Conservation (phyloP, 2,888 invertebrate genomes). For the Drosophila greeni region DNA sequence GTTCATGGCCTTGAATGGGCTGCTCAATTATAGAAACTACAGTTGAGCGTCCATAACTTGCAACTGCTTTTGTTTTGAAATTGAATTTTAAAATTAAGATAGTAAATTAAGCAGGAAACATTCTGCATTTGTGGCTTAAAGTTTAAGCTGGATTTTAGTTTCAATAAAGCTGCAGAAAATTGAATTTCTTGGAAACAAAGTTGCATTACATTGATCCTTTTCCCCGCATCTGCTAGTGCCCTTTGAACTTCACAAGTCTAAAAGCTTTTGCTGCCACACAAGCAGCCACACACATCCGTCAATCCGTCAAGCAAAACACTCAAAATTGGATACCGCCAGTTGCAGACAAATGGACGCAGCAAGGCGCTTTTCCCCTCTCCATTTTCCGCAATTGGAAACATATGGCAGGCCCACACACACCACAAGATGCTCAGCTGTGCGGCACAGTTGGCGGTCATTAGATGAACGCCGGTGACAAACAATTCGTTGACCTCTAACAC, state of each 20-base stretch:
- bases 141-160: neutral
- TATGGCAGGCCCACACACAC: conserved; percentile 47
- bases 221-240: neutral
- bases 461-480: conserved; percentile 43
- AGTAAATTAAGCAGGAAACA: neutral
- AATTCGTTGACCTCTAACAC: conserved; percentile 64
- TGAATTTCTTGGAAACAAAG: neutral
- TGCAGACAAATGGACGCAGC: conserved; percentile 70
- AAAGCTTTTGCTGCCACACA: conserved; percentile 13
- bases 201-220: conserved; percentile 10
- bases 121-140: neutral
- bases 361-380: conserved; percentile 34
- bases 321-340: conserved; percentile 43
- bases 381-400: conserved; percentile 52
- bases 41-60: conserved; percentile 5
- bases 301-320: conserved; percentile 61
- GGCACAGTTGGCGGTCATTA: conserved; percentile 71
- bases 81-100: neutral
- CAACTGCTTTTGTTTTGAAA: neutral
- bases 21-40: conserved; percentile 25
- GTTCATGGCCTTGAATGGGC: conserved; percentile 29
- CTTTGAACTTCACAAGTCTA: conserved; percentile 11
- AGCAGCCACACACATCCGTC: conserved; percentile 48
- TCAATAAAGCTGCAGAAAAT: neutral
- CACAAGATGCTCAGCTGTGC: conserved; percentile 58